phyloP scores from a whole-genome alignment of 2,113 vertebrate species.

The Oryzias javanicus region DNA sequence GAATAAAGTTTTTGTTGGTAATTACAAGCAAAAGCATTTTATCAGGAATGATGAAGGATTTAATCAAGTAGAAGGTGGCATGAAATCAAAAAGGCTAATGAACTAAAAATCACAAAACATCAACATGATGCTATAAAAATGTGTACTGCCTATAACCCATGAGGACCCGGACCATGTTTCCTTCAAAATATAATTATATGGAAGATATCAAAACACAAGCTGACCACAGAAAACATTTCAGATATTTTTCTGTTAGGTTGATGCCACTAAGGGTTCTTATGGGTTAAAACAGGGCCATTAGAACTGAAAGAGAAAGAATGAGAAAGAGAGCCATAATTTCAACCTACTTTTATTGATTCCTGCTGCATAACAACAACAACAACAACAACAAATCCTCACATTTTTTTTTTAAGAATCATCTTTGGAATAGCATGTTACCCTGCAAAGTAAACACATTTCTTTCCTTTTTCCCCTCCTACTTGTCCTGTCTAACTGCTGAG shows the following conservation, averaged over 20 bases:
- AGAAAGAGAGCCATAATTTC: background rate
- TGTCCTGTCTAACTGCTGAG: too few relatives aligned
- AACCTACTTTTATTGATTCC: conserved; percentile 13
- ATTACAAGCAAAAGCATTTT: background rate
- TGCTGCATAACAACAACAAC: conserved; percentile 9
- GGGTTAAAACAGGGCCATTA: background rate
- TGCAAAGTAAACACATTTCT: conserved; percentile 24
- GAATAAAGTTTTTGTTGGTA: too few relatives aligned
- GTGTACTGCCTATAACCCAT: too few relatives aligned
- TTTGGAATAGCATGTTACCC: conserved; percentile 22
- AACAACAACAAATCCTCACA: too few relatives aligned
- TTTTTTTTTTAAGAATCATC: conserved; percentile 31
- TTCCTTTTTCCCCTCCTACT: too few relatives aligned
- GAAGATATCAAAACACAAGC: too few relatives aligned
- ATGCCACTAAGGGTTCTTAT: too few relatives aligned
- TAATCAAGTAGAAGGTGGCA: background rate
- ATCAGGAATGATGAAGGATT: background rate
- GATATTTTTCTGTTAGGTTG: too few relatives aligned
- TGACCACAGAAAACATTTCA: too few relatives aligned
- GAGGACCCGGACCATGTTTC: too few relatives aligned
- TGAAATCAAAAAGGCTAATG: background rate
- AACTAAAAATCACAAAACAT: conserved; percentile 4
- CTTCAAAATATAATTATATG: too few relatives aligned
- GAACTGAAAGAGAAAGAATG: background rate
- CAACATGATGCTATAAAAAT: background rate